Evolutionary conservation across 2,888 invertebrate species (phyloP).

Genomic region (Branchellion lobata): DNA sequence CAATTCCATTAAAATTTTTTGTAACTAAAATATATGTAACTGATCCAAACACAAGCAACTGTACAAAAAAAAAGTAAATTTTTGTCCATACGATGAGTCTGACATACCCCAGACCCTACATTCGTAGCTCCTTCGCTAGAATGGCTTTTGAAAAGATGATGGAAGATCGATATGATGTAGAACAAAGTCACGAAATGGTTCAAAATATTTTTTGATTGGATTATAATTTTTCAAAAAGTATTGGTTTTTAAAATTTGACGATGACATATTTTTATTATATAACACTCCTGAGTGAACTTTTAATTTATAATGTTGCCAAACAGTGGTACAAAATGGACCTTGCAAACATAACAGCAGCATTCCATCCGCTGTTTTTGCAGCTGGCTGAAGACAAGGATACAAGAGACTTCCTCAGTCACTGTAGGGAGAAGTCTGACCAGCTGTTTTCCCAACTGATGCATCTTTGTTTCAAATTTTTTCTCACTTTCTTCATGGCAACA

Average conservation of each 20-base stretch:
- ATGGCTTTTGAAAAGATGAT: constrained; percentile 30
- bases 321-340: constrained; percentile 59
- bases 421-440: constrained; percentile 79
- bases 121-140: constrained; percentile 36
- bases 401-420: constrained; percentile 72
- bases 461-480: constrained; percentile 77
- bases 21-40: too few relatives aligned
- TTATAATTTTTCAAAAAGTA: not conserved
- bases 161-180: constrained; percentile 26
- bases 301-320: too few relatives aligned
- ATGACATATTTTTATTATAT: too few relatives aligned
- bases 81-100: too few relatives aligned
- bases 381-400: constrained; percentile 72
- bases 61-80: too few relatives aligned
- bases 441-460: constrained; percentile 87
- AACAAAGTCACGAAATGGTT: constrained; percentile 2
- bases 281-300: too few relatives aligned
- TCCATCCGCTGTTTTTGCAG: constrained; percentile 56
- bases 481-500: constrained; percentile 86
- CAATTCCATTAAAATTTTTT: too few relatives aligned
- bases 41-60: too few relatives aligned
- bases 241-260: too few relatives aligned
- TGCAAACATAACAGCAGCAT: constrained; percentile 53
- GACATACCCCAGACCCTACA: not conserved
- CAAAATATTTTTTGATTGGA: not conserved